A percentile compares a stretch with the other conserved stretches of the same genome.
phyloP scores from a whole-genome alignment of 2,113 vertebrate species.

The Pyrgilauda ruficollis region DNA sequence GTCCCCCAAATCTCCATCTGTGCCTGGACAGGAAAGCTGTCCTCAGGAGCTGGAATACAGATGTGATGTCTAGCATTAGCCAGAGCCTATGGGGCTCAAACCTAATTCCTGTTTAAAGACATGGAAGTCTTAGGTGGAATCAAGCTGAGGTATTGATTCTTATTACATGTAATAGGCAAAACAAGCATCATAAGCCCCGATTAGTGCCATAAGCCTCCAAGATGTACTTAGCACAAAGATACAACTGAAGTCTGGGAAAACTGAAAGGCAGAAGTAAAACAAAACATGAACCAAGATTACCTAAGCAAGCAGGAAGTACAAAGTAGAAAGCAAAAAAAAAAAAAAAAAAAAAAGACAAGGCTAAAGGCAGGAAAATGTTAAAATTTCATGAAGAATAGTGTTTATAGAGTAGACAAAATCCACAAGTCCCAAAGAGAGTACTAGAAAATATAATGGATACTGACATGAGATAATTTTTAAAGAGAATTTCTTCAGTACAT shows the following conservation, averaged over 20 bases:
- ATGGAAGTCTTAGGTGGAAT: slow-evolving; percentile 16
- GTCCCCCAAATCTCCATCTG: background rate
- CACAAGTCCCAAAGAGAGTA: background rate
- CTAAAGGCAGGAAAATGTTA: background rate
- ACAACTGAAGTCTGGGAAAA: background rate
- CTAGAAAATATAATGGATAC: background rate
- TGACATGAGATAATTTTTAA: background rate
- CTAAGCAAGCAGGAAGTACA: background rate
- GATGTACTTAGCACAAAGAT: background rate
- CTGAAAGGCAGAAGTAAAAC: background rate
- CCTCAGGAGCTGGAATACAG: slow-evolving; percentile 7
- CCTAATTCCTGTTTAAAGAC: slow-evolving; percentile 40
- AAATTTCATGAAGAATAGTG: background rate
- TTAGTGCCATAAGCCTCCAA: background rate
- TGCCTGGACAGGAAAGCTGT: background rate
- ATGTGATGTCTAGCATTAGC: slow-evolving; percentile 33
- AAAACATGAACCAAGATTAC: background rate
- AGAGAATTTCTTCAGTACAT: background rate
- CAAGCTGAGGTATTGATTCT: slow-evolving; percentile 25
- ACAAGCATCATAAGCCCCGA: background rate
- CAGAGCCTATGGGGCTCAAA: slow-evolving; percentile 22
- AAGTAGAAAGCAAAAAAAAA: background rate
- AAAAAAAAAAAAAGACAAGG: background rate
- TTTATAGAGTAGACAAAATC: background rate
- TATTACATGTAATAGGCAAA: slow-evolving; percentile 7